phyloP scores from a whole-genome alignment of 2,113 vertebrate genomes.

The Anarhynchus alexandrinus region DNA sequence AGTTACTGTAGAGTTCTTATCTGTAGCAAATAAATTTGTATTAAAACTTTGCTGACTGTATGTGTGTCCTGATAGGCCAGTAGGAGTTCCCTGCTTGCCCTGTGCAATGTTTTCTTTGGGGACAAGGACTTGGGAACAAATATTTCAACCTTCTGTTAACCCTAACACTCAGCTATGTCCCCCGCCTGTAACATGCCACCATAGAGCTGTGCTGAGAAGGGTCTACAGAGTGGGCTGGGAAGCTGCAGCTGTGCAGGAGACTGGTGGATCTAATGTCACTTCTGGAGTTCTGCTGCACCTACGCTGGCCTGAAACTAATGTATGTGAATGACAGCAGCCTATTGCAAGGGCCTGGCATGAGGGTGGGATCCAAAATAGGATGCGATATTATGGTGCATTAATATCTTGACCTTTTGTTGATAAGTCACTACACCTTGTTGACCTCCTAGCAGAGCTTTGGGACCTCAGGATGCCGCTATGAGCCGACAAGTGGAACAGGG shows the following conservation, averaged over 20 bases:
- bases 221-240: background rate
- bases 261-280: background rate
- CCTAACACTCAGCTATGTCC: background rate
- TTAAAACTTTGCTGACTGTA: background rate
- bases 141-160: background rate
- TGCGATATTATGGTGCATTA: background rate
- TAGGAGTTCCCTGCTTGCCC: background rate
- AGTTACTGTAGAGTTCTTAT: background rate
- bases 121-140: background rate
- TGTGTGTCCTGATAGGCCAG: background rate
- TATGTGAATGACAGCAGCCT: background rate
- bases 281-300: background rate
- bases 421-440: rapidly evolving
- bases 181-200: rapidly evolving
- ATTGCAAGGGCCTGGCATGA: background rate
- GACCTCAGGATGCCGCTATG: background rate
- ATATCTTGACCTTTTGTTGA: background rate
- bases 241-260: background rate
- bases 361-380: background rate
- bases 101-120: background rate
- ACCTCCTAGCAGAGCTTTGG: background rate
- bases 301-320: background rate
- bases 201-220: background rate
- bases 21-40: background rate
- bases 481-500: background rate